Percentiles rank a stretch among this genome's conserved stretches.
These are phyloP conservation scores for Drosophila austrosaltans DNA, from an alignment of 2,888 invertebrate species.

Conservation along the genomic window DNA sequence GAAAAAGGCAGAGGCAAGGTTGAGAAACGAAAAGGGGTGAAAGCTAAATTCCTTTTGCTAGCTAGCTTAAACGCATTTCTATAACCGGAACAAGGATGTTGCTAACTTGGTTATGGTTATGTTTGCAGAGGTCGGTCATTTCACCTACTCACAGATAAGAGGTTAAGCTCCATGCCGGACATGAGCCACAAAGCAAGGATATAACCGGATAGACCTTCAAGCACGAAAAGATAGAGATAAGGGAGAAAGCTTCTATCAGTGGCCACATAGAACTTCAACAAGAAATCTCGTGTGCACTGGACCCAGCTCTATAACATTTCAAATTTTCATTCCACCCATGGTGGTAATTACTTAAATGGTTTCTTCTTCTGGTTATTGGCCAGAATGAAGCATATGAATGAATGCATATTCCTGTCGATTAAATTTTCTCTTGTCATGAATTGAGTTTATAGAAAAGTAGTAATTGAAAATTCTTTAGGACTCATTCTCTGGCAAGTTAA, in stretches of 20 bases:
- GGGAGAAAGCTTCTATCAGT: too few relatives aligned
- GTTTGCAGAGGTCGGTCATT: conserved; percentile 6
- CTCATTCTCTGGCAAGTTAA: too few relatives aligned
- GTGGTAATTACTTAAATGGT: neutral
- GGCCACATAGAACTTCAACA: neutral
- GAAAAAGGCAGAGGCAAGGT: neutral
- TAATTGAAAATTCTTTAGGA: too few relatives aligned
- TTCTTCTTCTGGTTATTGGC: conserved; percentile 3
- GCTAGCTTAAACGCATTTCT: conserved; percentile 72
- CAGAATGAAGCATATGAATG: neutral
- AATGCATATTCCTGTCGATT: neutral
- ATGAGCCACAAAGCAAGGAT: conserved; percentile 10
- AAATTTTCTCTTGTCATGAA: neutral
- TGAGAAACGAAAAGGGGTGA: conserved; percentile 37
- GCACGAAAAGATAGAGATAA: neutral
- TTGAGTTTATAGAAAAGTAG: too few relatives aligned
- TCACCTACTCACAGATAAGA: conserved; percentile 6
- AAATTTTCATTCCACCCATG: neutral
- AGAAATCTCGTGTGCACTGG: neutral
- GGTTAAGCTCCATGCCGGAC: conserved; percentile 1
- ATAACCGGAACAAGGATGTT: conserved; percentile 71
- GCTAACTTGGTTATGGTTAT: conserved; percentile 73
- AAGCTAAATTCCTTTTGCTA: conserved; percentile 63
- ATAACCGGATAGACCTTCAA: neutral
- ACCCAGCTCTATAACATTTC: neutral